Base-by-base conservation (phyloP, 2,797 vertebrate genomes). In the Alfaro cultratus region DNA sequence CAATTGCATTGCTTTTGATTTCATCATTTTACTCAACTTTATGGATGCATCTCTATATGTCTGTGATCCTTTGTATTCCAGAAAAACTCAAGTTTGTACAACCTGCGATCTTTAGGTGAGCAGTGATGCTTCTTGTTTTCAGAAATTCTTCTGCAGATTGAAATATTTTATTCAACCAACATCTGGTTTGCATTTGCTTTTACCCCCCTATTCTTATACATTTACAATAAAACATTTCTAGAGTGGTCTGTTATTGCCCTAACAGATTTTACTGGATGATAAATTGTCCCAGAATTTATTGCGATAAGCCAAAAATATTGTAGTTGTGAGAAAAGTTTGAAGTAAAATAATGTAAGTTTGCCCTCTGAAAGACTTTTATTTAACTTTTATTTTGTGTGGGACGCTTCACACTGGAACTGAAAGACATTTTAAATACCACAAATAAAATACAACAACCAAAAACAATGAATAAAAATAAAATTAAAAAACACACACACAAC, bases 41-140 rank as follows among this genome's bases (percentile, higher is more conserved):
- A 68, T 26, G 21, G 64, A 12, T 68, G 36, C 12, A 23, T 68
- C 21, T 68, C 10, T 70, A 26, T n/a, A 39, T n/a, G 64, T 4
- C 5, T 80, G 15, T 43, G 3, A 16, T 81, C 11, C 74, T 80
- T 15, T 75, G 83, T 64, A 4, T 86, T 83, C 36, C 78, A 95
- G 93, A 67, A 67, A 29, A 34, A 81, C 45, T 87, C 80, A 51
- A 72, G 47, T 74, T 78, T 74, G 1, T 92, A 89, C 80, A 92
- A 78, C 57, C 49, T 89, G 3, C 82, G 81, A 13, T 1, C 90
- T 39, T 67, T 86, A 84, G 80, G 68, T 71, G 85, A 73, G 74
- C 73, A 84, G 92, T 92, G 93, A 86, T 41, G 83, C 31, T 41
- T 68, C 36, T 36, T 64, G 62, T 67, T 68, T 41, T n/a, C 36